Evolutionary conservation across 2,888 invertebrate genomes (phyloP).

Genomic region (Sclerodermus sp.): DNA sequence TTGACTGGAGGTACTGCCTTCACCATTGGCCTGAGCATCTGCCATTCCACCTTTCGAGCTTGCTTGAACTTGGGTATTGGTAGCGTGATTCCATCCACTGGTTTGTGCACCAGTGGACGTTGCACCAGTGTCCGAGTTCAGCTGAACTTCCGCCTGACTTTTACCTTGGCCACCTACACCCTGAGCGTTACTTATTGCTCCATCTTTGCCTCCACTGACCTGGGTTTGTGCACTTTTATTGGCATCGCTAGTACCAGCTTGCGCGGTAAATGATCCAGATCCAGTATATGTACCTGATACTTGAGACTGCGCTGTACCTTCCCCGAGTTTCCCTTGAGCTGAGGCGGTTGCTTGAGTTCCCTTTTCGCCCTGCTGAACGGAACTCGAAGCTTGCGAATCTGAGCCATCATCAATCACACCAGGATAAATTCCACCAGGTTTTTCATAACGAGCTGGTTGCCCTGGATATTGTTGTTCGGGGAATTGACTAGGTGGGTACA

Average conservation of each 20-base stretch:
- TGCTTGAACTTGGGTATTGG: constrained; percentile 78
- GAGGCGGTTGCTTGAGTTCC: constrained; percentile 77
- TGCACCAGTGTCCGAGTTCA: constrained; percentile 75
- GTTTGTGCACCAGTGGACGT: constrained; percentile 77
- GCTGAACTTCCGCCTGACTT: constrained; percentile 76
- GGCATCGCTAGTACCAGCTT: constrained; percentile 76
- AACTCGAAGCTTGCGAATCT: constrained; percentile 75
- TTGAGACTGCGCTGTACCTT: constrained; percentile 79
- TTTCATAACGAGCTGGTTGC: constrained; percentile 10
- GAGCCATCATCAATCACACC: constrained; percentile 62
- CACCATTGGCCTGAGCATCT: constrained; percentile 82
- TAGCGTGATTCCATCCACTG: constrained; percentile 75
- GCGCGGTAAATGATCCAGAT: constrained; percentile 79
- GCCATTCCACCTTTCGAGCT: constrained; percentile 82
- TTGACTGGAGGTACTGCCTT: constrained; percentile 83
- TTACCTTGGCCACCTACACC: constrained; percentile 74
- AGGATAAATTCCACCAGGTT: constrained; percentile 8
- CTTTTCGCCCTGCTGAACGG: constrained; percentile 61
- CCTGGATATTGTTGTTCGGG: neutral
- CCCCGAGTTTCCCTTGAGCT: constrained; percentile 74
- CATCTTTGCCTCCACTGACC: constrained; percentile 73
- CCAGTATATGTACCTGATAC: constrained; percentile 80
- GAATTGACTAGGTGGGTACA: constrained; percentile 4
- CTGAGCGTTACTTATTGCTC: constrained; percentile 75
- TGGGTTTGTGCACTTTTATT: constrained; percentile 72